A percentile compares a stretch with the other conserved stretches of the same genome.
Evolutionary conservation across 2,888 invertebrate genomes (phyloP).

Genomic region (Scaptomyza cyrtandrae): DNA sequence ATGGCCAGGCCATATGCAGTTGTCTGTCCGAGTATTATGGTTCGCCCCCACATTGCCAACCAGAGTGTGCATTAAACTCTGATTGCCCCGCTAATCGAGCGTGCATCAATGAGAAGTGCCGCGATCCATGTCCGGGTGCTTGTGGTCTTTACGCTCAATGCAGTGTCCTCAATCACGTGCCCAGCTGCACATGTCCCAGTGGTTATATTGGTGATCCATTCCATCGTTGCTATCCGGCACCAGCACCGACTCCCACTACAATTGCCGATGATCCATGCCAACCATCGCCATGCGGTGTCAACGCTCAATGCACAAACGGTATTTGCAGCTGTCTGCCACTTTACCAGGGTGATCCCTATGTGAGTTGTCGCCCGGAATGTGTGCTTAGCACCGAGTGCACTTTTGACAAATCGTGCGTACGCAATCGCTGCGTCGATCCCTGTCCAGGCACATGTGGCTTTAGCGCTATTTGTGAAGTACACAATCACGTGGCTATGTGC

Average conservation of each 20-base stretch:
- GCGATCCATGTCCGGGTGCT: conserved; percentile 89
- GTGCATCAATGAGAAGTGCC: conserved; percentile 89
- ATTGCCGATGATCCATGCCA: conserved; percentile 86
- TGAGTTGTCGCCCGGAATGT: conserved; percentile 91
- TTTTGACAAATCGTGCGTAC: conserved; percentile 88
- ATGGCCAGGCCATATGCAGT: conserved; percentile 87
- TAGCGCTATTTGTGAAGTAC: conserved; percentile 90
- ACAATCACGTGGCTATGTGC: conserved; percentile 89
- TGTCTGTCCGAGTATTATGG: conserved; percentile 88
- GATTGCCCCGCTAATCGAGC: conserved; percentile 89
- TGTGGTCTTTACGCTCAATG: conserved; percentile 90
- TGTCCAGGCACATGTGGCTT: conserved; percentile 89
- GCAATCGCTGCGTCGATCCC: conserved; percentile 90
- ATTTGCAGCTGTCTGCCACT: conserved; percentile 89
- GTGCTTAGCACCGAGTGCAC: conserved; percentile 90
- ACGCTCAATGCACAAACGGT: conserved; percentile 87
- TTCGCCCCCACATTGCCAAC: conserved; percentile 89
- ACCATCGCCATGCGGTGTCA: conserved; percentile 89
- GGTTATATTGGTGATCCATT: conserved; percentile 89
- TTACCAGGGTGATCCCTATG: conserved; percentile 88
- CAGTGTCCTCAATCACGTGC: conserved; percentile 89
- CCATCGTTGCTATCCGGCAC: conserved; percentile 86
- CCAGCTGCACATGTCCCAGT: conserved; percentile 88
- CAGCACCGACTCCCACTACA: conserved; percentile 17
- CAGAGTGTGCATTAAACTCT: conserved; percentile 89